Percentiles rank a stretch among this genome's conserved stretches.
Evolutionary conservation across 2,888 invertebrate species (phyloP).

Genomic region (Cyclophora punctaria): DNA sequence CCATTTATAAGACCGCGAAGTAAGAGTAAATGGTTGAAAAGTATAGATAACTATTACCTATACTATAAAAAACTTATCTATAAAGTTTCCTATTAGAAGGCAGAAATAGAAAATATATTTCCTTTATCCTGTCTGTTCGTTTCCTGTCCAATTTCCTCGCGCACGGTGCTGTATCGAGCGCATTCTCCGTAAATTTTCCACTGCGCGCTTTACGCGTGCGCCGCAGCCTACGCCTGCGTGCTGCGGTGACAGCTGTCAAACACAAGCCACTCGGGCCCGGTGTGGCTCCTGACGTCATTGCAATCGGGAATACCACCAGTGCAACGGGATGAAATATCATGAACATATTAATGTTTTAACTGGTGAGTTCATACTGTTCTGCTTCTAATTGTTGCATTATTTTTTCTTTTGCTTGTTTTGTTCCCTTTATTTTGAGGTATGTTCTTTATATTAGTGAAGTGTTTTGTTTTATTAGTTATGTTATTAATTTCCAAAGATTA

Average conservation of each 20-base stretch:
- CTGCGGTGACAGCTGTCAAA: slow-evolving; percentile 54
- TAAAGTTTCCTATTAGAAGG: too few relatives aligned
- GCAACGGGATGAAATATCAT: slow-evolving; percentile 38
- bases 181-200: slow-evolving; percentile 31
- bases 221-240: slow-evolving; percentile 33
- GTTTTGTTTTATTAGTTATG: too few relatives aligned
- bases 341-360: slow-evolving; percentile 26
- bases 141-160: slow-evolving; percentile 19
- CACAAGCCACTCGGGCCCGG: slow-evolving; percentile 32
- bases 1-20: too few relatives aligned
- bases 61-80: too few relatives aligned
- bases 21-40: too few relatives aligned
- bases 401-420: too few relatives aligned
- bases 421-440: too few relatives aligned
- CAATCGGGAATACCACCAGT: slow-evolving; percentile 28
- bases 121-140: background rate
- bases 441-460: too few relatives aligned
- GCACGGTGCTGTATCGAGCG: slow-evolving; percentile 30
- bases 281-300: slow-evolving; percentile 48
- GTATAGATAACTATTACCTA: too few relatives aligned
- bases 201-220: slow-evolving; percentile 40
- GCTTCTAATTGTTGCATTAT: too few relatives aligned
- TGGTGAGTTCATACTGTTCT: slow-evolving; percentile 28
- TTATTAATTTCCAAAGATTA: too few relatives aligned
- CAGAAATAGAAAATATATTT: background rate